Percentiles rank a stretch among this genome's conserved stretches.
Conservation (phyloP, 2,888 invertebrate genomes). For the Orthonychiurus folsomi region DNA sequence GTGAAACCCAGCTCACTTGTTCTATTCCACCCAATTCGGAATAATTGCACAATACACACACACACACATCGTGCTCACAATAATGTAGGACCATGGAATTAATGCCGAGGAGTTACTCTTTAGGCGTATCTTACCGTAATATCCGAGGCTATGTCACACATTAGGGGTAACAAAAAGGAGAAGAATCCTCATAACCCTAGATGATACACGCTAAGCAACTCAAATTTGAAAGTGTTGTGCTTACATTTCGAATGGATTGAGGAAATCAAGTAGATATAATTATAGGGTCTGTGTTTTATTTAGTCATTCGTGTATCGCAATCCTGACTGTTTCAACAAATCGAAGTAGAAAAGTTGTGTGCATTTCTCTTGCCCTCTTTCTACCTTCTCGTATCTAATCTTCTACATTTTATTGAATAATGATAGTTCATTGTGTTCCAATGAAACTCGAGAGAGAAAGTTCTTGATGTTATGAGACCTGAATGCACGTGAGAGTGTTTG, state of each 20-base stretch:
- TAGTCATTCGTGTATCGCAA: not conserved
- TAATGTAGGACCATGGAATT: no score
- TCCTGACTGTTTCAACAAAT: not conserved
- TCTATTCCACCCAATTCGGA: no score
- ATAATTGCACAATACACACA: no score
- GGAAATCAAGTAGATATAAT: not conserved
- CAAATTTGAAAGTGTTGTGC: no score
- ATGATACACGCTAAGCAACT: no score
- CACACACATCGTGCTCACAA: no score
- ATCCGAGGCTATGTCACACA: no score
- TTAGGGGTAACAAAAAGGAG: no score
- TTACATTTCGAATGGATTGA: not conserved
- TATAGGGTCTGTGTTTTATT: not conserved
- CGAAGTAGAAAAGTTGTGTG: not conserved
- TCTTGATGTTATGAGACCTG: not conserved
- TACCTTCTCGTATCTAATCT: not conserved
- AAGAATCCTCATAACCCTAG: no score
- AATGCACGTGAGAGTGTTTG: not conserved
- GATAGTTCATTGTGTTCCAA: not conserved
- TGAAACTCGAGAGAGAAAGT: not conserved
- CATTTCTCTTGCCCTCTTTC: not conserved
- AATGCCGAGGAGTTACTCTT: no score
- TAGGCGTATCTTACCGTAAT: no score
- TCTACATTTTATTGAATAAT: not conserved
- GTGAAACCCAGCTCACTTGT: no score